Evolutionary conservation across 2,888 invertebrate species (phyloP).

Genomic region (Embidobia sp.): DNA sequence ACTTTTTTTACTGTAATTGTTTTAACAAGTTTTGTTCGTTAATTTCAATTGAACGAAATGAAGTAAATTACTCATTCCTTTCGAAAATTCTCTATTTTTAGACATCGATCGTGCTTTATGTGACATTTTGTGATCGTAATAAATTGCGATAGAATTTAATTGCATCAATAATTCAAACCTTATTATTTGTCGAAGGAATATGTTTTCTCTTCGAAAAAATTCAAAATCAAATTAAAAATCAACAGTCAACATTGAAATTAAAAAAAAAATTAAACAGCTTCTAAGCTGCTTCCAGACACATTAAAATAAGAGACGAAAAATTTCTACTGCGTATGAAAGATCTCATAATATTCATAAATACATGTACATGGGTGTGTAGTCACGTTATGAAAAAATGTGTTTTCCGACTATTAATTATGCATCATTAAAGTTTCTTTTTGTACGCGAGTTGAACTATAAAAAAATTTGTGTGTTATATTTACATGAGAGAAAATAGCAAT

Average conservation of each 20-base stretch:
- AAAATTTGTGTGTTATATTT: conserved; percentile 9
- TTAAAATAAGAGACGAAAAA: no score
- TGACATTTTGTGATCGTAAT: not conserved
- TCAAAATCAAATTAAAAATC: no score
- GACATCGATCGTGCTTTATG: not conserved
- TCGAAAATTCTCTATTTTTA: not conserved
- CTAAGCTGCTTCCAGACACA: no score
- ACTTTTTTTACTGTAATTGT: not conserved
- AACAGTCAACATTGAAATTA: no score
- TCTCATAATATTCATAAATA: no score
- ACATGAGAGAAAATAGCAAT: conserved; percentile 7
- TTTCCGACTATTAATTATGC: conserved; percentile 6
- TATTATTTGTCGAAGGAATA: conserved; percentile 10
- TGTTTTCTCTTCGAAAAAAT: no score
- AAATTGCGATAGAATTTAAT: conserved; percentile 1
- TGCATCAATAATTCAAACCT: not conserved
- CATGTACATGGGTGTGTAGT: no score
- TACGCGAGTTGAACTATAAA: not conserved
- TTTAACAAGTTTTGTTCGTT: not conserved
- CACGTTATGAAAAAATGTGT: not conserved
- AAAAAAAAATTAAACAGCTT: no score
- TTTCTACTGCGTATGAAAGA: no score
- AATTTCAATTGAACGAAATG: not conserved
- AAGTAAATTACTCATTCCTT: not conserved
- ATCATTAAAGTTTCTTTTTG: conserved; percentile 4